These are phyloP conservation scores for Alligator mississippiensis DNA, from an alignment of 2,113 vertebrate species.

Conservation along the genomic window DNA sequence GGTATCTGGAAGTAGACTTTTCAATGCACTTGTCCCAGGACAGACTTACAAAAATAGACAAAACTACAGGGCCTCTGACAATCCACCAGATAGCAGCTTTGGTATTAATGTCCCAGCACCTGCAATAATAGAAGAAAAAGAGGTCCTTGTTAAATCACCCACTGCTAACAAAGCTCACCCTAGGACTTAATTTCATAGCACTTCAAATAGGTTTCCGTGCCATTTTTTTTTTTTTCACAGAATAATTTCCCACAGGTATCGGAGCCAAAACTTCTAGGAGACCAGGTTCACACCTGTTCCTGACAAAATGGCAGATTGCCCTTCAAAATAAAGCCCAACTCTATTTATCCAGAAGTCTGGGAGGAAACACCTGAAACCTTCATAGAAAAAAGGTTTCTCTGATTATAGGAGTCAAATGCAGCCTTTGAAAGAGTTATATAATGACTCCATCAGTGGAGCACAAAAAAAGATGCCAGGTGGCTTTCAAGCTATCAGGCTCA, in stretches of 20 bases:
- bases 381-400: not conserved
- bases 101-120: conserved; percentile 92
- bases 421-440: not conserved
- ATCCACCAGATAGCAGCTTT: conserved; percentile 91
- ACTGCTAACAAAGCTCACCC: not conserved
- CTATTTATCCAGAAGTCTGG: not conserved
- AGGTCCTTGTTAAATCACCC: conserved; percentile 32
- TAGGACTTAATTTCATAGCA: not conserved
- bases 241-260: not conserved
- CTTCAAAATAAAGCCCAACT: not conserved
- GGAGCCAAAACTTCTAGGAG: not conserved
- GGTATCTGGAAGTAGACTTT: conserved; percentile 38
- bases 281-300: not conserved
- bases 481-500: not conserved
- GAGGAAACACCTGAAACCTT: not conserved
- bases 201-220: not conserved
- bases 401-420: not conserved
- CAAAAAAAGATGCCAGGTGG: not conserved
- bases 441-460: not conserved
- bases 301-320: not conserved
- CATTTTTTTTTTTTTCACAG: not conserved
- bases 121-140: conserved; percentile 65
- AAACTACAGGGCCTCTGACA: conserved; percentile 89
- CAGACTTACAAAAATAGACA: conserved; percentile 89
- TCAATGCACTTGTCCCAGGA: conserved; percentile 13